Base-by-base conservation (phyloP, 2,113 vertebrate genomes). In the Egretta garzetta region DNA sequence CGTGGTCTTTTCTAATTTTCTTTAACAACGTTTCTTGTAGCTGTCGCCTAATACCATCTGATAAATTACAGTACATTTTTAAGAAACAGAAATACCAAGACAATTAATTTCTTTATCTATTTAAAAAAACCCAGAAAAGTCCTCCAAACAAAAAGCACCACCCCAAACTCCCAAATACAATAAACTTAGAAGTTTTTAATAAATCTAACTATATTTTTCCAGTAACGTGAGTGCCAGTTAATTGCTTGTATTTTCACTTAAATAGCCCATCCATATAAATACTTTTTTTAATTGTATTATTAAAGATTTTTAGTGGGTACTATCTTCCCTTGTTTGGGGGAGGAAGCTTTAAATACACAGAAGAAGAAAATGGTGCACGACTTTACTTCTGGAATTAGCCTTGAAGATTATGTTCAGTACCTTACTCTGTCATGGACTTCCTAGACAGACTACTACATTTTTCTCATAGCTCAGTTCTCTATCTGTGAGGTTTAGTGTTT, bases 251-350 rank as follows among this genome's bases (percentile, higher is more conserved):
- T 75, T 82, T 91, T 86, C 41, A 45, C 17, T 71, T 86, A 52
- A 62, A 32, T 17, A 39, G 45, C 10, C 23, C 9, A 28, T 35
- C 12, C 8, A 10, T 73, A 10, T 30, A 59, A 49, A 45, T 87
- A 10, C 3, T 43, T 80, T 17, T 58, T 19, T n/a, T 53, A 45
- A 49, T 58, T 89, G 79, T 55, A 14, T 66, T 71, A 20, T 58
- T 70, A 14, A 79, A 74, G 64, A 33, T 37, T 68, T 66, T 4
- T 93, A 9, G 5, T 37, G 24, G 22, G 4, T 41, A 9, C 30
- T 86, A 4, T 14, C 27, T 39, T 41, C 5, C 2, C 7, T 10
- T 50, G 66, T 49, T 5, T 0, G 4, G 4, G 5, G 4, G 6
- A 19, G 12, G 35, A 82, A 39, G 16, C 32, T 91, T 86, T 93